Conservation (phyloP, 2,113 vertebrate species). For the Apteryx mantelli region DNA sequence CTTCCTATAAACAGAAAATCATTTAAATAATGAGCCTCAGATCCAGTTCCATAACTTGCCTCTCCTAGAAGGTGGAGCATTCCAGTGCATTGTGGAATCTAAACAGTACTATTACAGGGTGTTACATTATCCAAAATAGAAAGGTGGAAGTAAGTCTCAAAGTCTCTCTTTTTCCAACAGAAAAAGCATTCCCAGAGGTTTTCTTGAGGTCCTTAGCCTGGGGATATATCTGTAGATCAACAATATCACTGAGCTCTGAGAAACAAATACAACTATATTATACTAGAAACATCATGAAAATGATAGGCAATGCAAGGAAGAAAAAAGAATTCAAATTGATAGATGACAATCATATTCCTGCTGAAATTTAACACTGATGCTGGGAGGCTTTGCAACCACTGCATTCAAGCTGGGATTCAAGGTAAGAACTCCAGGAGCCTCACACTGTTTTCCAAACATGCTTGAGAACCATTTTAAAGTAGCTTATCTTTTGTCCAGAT, state of each 20-base stretch:
- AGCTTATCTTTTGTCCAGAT: not conserved
- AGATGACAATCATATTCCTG: not conserved
- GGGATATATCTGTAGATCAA: not conserved
- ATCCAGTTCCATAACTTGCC: not conserved
- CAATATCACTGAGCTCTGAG: not conserved
- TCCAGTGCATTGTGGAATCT: not conserved
- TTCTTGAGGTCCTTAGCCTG: not conserved
- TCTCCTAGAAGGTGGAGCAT: not conserved
- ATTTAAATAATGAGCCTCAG: not conserved
- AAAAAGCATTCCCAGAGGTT: not conserved
- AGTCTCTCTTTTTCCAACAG: not conserved
- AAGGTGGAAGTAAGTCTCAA: not conserved
- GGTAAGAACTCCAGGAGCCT: not conserved
- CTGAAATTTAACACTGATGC: not conserved
- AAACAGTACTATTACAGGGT: not conserved
- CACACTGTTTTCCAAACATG: not conserved
- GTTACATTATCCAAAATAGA: not conserved
- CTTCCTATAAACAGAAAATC: not conserved
- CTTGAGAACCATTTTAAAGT: not conserved
- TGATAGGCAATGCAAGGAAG: accelerated
- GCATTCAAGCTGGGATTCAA: not conserved
- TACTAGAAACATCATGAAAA: not conserved
- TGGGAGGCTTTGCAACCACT: not conserved
- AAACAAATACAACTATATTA: not conserved
- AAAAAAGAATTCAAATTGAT: not conserved